phyloP scores from a whole-genome alignment of 2,113 vertebrate species.

The Ptyas mucosa region DNA sequence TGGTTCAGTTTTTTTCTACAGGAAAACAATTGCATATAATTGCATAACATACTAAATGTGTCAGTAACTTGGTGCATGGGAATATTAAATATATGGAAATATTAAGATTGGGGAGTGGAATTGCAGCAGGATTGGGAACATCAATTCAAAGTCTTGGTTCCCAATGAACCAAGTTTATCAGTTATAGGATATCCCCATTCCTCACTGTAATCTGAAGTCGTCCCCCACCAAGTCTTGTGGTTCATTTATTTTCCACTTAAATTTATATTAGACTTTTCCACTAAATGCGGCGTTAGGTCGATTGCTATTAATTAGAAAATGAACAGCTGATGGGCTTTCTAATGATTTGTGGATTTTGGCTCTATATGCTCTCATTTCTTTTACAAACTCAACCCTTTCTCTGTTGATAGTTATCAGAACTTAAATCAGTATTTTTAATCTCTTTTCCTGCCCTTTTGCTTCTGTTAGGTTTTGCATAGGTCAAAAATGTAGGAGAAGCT shows the following conservation, averaged over 20 bases:
- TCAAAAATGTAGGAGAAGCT: neutral
- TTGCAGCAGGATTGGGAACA: neutral
- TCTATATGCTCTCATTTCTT: conserved; percentile 47
- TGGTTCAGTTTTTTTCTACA: neutral
- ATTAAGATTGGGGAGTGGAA: neutral
- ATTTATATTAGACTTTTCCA: neutral
- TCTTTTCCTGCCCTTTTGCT: neutral
- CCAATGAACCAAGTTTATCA: neutral
- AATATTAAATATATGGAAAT: neutral
- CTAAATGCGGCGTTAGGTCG: neutral
- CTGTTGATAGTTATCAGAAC: conserved; percentile 30
- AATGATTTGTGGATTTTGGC: conserved; percentile 10
- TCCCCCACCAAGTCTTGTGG: neutral
- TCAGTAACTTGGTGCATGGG: neutral
- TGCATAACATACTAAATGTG: neutral
- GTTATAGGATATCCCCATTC: neutral
- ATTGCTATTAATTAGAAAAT: neutral
- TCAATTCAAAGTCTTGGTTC: neutral
- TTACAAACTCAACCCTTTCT: conserved; percentile 33
- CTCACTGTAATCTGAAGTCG: neutral
- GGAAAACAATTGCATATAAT: neutral
- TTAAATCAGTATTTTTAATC: neutral
- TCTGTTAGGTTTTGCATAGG: fast-evolving
- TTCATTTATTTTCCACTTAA: neutral
- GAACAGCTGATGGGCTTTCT: neutral